Evolutionary conservation across 2,888 invertebrate species (phyloP), one percentile per base, ranked within the genome.

Genomic region (Polyommatus iphigenia): DNA sequence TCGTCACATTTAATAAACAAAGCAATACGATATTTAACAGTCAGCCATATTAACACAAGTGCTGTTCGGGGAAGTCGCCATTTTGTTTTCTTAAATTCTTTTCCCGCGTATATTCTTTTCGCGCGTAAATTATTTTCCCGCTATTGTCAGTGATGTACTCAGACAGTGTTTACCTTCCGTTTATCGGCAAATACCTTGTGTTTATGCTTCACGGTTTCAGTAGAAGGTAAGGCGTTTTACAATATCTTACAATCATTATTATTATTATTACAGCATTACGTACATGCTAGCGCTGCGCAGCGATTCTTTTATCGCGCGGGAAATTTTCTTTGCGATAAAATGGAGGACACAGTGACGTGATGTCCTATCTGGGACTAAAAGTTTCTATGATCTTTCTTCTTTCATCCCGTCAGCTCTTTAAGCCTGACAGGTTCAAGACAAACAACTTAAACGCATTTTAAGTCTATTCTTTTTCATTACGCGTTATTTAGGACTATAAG

Each of bases 21-120:
- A 79, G 78, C 77, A 80, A 80, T 67, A 32, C 72, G 79, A 83
- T 78, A 79, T 81, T 80, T 76, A 79, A 80, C 29, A 82, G 81
- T 80, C 82, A 81, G 81, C 78, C 32, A 71, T 75, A 78, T 78
- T 77, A 79, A 77, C 79, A 80, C 83, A 83, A 81, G 81, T 83
- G 82, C 59, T 54, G 50, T 50, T 76, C 50, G 75, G 32, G 59
- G 78, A 75, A 24, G 72, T 1, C 41, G 41, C 36, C 72, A 72
- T 72, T 41, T 72, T 71, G 15, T 32, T 18, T 41, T 46, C 46
- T 46, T 46, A 24, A 46, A 24, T 20, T 73, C 5, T 46, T 46
- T 41, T 72, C 20, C n/a, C 50, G 50, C 50, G 50, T 50, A 3
- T 32, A 50, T 15, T 20, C 41, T 73, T 72, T 41, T 20, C n/a